These are phyloP conservation scores for Collichthys lucidus DNA, from an alignment of 2,113 vertebrate species.

Conservation along the genomic window DNA sequence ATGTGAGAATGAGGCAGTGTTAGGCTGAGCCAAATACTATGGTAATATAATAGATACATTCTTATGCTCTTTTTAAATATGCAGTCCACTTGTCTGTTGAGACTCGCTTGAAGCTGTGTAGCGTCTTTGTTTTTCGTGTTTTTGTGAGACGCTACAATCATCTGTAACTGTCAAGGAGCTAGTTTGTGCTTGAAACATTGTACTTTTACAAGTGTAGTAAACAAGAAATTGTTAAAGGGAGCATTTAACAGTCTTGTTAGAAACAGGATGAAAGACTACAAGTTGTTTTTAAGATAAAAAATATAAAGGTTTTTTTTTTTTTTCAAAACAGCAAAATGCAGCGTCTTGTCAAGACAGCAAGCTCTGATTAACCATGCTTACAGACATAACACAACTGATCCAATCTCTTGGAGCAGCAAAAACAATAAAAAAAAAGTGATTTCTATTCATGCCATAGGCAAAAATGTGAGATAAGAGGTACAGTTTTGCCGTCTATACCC, in stretches of 20 bases:
- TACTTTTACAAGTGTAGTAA: conserved; percentile 12
- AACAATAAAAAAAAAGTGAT: not conserved
- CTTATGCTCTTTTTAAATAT: not conserved
- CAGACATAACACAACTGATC: not conserved
- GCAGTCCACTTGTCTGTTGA: not conserved
- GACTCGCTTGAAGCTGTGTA: not conserved
- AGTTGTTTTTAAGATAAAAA: not conserved
- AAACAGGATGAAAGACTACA: not conserved
- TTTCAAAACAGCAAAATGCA: not conserved
- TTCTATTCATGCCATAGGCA: not conserved
- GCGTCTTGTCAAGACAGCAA: no score
- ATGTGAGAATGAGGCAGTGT: conserved; percentile 5
- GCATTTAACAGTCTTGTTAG: not conserved
- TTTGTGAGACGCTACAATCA: not conserved
- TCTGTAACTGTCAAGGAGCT: not conserved
- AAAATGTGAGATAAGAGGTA: not conserved
- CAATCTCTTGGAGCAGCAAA: not conserved
- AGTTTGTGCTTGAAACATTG: not conserved
- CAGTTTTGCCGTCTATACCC: not conserved
- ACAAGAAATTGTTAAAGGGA: not conserved
- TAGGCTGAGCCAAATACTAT: not conserved
- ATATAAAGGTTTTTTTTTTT: not conserved
- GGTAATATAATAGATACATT: not conserved
- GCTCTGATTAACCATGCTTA: not conserved
- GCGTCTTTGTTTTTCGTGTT: not conserved